These are phyloP conservation scores for Sebastes itinus DNA, from an alignment of 2,797 vertebrate species.

Conservation along the genomic window DNA sequence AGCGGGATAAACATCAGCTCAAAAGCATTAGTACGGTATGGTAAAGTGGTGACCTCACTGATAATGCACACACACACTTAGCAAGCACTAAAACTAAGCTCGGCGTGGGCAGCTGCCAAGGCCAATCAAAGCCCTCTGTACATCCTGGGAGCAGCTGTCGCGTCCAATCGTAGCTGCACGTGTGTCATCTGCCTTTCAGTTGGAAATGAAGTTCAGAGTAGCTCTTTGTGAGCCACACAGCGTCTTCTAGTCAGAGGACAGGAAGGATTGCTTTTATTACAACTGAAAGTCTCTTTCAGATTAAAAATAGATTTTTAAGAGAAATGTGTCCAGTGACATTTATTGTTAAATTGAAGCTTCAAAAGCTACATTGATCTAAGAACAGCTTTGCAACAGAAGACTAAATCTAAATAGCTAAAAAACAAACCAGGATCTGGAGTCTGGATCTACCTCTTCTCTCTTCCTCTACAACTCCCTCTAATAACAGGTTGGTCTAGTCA, in stretches of 20 bases:
- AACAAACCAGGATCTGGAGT: conserved; percentile 28
- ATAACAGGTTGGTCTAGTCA: conserved; percentile 47
- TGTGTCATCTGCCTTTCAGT: conserved; percentile 78
- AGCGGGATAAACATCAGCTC: conserved; percentile 77
- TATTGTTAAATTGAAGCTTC: not conserved
- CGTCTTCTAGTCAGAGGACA: conserved; percentile 15
- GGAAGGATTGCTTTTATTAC: conserved; percentile 43
- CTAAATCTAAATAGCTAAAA: conserved; percentile 15
- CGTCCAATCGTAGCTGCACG: conserved; percentile 73
- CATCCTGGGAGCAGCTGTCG: conserved; percentile 79
- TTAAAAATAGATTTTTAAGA: conserved; percentile 5
- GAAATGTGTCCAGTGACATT: conserved; percentile 9
- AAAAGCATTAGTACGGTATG: conserved; percentile 71
- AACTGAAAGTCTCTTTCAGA: conserved; percentile 13
- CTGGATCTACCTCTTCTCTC: conserved; percentile 16
- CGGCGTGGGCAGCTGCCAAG: conserved; percentile 79
- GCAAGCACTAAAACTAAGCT: conserved; percentile 76
- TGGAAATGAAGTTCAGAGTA: conserved; percentile 63
- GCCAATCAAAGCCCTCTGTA: conserved; percentile 80
- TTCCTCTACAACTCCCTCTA: conserved; percentile 29
- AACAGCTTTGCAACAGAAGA: conserved; percentile 16
- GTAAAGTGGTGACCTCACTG: conserved; percentile 74
- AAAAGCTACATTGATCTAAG: conserved; percentile 7
- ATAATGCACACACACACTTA: conserved; percentile 75
- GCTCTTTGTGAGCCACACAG: conserved; percentile 47